These are phyloP conservation scores for Fregetta grallaria DNA, from an alignment of 2,113 vertebrate species.

Conservation along the genomic window DNA sequence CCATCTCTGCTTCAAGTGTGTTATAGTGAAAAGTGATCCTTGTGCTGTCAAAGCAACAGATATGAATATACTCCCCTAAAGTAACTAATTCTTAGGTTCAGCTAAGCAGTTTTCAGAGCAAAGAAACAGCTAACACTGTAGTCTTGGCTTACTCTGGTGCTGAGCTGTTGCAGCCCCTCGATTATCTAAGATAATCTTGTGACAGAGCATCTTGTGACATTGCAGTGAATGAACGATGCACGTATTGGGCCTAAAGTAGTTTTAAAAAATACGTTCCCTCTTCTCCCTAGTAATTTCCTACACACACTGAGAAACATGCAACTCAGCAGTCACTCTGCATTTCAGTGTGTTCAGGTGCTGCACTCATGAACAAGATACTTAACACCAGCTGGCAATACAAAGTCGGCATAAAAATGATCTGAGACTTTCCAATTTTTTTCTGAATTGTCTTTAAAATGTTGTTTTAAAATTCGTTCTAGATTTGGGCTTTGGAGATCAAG, in stretches of 20 bases:
- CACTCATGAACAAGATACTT: background rate
- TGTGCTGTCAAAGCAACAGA: background rate
- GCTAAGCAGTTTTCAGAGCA: too few species aligned
- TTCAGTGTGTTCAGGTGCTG: background rate
- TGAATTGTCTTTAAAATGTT: background rate
- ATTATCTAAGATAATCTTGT: background rate
- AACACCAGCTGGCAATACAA: background rate
- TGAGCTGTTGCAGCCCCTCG: background rate
- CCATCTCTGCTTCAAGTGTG: background rate
- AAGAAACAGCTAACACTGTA: background rate
- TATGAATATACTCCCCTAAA: background rate
- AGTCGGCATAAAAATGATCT: background rate
- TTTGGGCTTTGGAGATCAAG: background rate
- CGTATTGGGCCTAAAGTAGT: background rate
- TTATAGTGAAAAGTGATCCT: background rate
- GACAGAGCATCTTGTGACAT: background rate
- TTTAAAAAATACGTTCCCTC: rapidly evolving
- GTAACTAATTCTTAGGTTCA: background rate
- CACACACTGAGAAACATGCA: background rate
- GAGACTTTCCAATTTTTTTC: background rate
- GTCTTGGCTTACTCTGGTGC: background rate
- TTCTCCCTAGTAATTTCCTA: background rate
- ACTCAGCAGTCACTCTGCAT: background rate
- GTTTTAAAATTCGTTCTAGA: background rate
- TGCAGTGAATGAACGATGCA: background rate